Evolutionary conservation across 2,888 invertebrate genomes (phyloP), one percentile per base, ranked within the genome.

Genomic region (Pachycephus smyrnensis): DNA sequence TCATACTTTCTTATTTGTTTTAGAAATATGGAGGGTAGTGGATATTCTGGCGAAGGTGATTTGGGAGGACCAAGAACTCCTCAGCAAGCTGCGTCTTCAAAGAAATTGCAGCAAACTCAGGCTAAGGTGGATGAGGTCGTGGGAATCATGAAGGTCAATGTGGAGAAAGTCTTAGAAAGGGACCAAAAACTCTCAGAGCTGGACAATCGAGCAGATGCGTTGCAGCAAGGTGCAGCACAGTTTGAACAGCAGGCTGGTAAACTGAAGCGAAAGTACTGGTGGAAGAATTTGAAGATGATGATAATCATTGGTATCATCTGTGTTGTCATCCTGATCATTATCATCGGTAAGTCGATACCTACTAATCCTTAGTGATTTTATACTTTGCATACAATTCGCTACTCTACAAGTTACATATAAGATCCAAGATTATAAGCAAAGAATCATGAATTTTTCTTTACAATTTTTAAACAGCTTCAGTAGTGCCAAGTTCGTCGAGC

Each of bases 281-380:
- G 98, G 95, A 98, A 98, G 93, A 99, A 99, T 92, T 93, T 98
- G 89, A 98, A 98, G 95, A 97, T 97, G 97, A 97, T 97, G 97
- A 96, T 97, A 88, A 96, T 97, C 88, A 95, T 97, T 94, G 97
- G 97, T 80, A 94, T 96, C 80, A 97, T 97, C 91, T 96, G 95
- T 81, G 93, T 96, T 88, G 94, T 96, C 85, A 95, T 97, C 92
- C 93, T 97, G 89, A 96, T 96, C 88, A 96, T 98, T 90, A 95
- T 98, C 90, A 96, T 97, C 92, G 96, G 98, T 97, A 94, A 96
- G 96, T 85, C 69, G 33, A 74, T 55, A 23, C 2, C 40, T 15
- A 55, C 9, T 6, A 2, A 23, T 55, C 2, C 23, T 9, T 55
- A 6, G 23, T 23, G 23, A 55, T 55, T 55, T 55, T 23, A 55